These are phyloP conservation scores for Hyperoplus immaculatus DNA, from an alignment of 2,797 vertebrate genomes.

Conservation along the genomic window DNA sequence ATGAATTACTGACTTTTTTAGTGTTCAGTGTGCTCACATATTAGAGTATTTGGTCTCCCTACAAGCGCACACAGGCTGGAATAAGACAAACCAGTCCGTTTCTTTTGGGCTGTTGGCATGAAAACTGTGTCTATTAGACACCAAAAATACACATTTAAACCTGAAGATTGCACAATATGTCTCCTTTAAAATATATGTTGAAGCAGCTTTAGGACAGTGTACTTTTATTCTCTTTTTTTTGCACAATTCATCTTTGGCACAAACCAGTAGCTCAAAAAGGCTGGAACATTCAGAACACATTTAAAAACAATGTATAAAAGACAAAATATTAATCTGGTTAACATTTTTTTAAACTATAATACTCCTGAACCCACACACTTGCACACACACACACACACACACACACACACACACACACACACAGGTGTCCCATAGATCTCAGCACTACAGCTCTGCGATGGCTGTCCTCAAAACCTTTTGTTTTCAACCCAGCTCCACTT, in stretches of 20 bases:
- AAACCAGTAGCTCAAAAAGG: neutral
- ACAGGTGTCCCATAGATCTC: slow-evolving; percentile 4
- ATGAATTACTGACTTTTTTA: too few relatives aligned
- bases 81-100: too few relatives aligned
- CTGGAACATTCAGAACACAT: neutral
- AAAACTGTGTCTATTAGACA: too few relatives aligned
- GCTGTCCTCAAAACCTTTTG: slow-evolving; percentile 29
- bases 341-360: neutral
- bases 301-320: neutral
- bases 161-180: too few relatives aligned
- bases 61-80: too few relatives aligned
- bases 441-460: slow-evolving; percentile 5
- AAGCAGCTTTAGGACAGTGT: neutral
- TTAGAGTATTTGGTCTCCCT: too few relatives aligned
- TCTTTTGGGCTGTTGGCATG: too few relatives aligned
- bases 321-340: slow-evolving; percentile 3
- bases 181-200: too few relatives aligned
- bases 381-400: neutral
- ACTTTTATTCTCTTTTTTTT: neutral
- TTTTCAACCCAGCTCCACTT: slow-evolving; percentile 36
- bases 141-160: too few relatives aligned
- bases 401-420: neutral
- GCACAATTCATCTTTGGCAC: slow-evolving; percentile 17
- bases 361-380: neutral
- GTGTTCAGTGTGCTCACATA: too few relatives aligned